Base-by-base conservation (phyloP, 2,113 vertebrate genomes). In the Ailurus styani region DNA sequence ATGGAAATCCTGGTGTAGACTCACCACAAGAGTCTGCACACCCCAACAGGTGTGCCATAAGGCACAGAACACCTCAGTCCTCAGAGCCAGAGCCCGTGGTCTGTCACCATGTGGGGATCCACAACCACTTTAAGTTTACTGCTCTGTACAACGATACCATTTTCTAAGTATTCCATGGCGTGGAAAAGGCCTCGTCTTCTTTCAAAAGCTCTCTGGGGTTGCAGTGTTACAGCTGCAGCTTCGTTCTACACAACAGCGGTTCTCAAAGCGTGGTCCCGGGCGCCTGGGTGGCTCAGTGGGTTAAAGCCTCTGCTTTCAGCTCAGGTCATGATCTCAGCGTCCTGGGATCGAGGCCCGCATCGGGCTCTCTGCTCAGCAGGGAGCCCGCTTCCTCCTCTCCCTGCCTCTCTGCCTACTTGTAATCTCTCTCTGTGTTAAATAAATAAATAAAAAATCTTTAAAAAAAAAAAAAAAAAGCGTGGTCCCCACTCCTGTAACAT, bases 131-230 rank as follows among this genome's bases (percentile, higher is more conserved):
- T 50, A 9, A 5, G 34, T 34, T 60, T 47, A 42, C 17, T 5
- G 15, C 17, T 3, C 7, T 0, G 3, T 27, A 81, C 13, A 31
- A n/a, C 37, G 1, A 20, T 13, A n/a, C 15, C 42, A 17, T 25
- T 78, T 62, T 72, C 50, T 72, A 54, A 72, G 50, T 9, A 18
- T 83, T 73, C 55, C 57, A 6, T 7, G 34, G 54, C 2, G 20
- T 18, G 29, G 40, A 73, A 62, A 42, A 68, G 21, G 29, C 10
- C 60, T 17, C 10, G 1, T 1, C 31, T 27, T 40, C 68, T 68
- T 31, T 64, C 90, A 54, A 21, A 77, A 1, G 40, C 37, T 34
- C 72, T 12, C 29, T 72, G 54, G n/a, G 84, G 27, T 57, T 11
- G 23, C 8, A 6, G 29, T 25, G 3, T 31, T 40, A 60, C 3